Percentiles rank a stretch among this genome's conserved stretches.
phyloP scores from a whole-genome alignment of 2,888 invertebrate species.

The Sclerodermus sp. region DNA sequence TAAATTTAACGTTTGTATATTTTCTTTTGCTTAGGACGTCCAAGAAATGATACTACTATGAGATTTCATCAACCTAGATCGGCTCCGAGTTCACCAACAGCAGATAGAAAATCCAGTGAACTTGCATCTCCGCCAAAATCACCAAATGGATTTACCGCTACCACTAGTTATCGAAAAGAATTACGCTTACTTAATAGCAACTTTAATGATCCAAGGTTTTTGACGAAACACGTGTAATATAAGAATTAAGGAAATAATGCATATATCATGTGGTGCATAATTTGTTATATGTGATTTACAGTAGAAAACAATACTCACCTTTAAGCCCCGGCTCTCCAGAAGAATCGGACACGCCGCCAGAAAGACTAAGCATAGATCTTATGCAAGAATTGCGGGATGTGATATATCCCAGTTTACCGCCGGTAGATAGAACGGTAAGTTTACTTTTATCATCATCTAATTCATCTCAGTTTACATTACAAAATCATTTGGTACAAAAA shows the following conservation, averaged over 20 bases:
- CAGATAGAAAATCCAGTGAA: slow-evolving; percentile 60
- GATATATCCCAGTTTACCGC: slow-evolving; percentile 63
- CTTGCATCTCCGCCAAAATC: slow-evolving; percentile 53
- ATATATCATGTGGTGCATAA: background rate
- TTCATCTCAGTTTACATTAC: no score
- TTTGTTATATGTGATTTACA: slow-evolving; percentile 15
- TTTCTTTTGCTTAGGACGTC: slow-evolving; percentile 36
- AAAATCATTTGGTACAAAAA: slow-evolving; percentile 3
- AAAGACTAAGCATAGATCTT: slow-evolving; percentile 62
- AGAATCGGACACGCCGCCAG: slow-evolving; percentile 55
- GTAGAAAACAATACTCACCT: slow-evolving; percentile 58
- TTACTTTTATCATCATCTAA: slow-evolving; percentile 1
- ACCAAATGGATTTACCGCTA: slow-evolving; percentile 49
- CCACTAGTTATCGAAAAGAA: slow-evolving; percentile 53
- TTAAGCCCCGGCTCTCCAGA: slow-evolving; percentile 62
- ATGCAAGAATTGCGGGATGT: slow-evolving; percentile 70
- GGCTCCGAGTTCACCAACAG: slow-evolving; percentile 70
- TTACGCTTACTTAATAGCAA: slow-evolving; percentile 49
- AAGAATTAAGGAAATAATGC: background rate
- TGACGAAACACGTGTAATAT: background rate
- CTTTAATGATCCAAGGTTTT: slow-evolving; percentile 47
- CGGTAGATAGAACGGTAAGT: slow-evolving; percentile 69
- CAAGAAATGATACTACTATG: slow-evolving; percentile 44
- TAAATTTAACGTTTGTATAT: background rate
- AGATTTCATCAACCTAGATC: slow-evolving; percentile 61